Conservation (phyloP, 2,113 vertebrate species). For the Tychaedon coryphoeus region DNA sequence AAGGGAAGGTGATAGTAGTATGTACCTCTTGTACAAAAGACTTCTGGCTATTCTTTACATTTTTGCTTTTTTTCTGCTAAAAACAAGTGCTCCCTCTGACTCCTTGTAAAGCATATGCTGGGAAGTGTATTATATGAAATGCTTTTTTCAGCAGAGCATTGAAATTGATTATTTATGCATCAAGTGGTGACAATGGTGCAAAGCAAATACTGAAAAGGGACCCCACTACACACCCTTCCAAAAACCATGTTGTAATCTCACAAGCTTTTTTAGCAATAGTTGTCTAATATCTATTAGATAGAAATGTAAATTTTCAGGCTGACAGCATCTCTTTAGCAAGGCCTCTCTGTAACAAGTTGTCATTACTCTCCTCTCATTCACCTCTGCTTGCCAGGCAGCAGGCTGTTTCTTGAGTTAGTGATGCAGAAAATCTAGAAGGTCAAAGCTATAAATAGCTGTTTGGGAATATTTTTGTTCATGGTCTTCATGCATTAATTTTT, state of each 20-base stretch:
- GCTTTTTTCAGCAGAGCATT: constrained; percentile 2
- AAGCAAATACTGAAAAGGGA: not conserved
- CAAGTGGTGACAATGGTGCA: not conserved
- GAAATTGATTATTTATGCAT: constrained; percentile 24
- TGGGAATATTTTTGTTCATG: constrained; percentile 30
- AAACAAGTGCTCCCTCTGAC: not conserved
- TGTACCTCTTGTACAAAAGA: rapidly evolving
- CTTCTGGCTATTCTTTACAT: not conserved
- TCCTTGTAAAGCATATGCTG: not conserved
- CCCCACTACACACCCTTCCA: not conserved
- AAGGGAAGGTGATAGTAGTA: not conserved
- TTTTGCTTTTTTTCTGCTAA: not conserved
- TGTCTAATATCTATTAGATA: not conserved
- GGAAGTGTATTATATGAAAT: not conserved
- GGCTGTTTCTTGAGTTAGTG: constrained; percentile 41
- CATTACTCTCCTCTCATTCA: constrained; percentile 28
- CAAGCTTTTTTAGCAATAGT: not conserved
- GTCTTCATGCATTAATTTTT: constrained; percentile 26
- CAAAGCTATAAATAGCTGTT: constrained; percentile 60
- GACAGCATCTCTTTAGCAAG: not conserved
- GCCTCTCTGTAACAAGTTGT: not conserved
- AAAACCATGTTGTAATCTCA: not conserved
- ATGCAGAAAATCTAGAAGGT: constrained; percentile 62
- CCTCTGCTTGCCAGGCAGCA: constrained; percentile 49
- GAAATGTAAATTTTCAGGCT: not conserved